These are phyloP conservation scores for Hydrocynus forskahlii DNA, from an alignment of 2,797 vertebrate species.

Conservation along the genomic window DNA sequence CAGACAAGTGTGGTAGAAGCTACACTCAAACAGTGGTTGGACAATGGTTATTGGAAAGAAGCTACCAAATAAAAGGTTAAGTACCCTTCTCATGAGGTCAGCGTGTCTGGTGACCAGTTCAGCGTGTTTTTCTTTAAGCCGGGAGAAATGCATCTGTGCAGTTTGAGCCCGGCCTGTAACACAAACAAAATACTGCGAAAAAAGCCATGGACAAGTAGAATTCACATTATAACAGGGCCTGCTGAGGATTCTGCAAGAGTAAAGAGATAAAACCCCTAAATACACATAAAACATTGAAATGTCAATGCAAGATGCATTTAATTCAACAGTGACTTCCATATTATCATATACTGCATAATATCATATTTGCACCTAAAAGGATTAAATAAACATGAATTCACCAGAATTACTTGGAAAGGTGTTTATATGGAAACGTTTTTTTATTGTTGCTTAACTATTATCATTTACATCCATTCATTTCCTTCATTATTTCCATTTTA, in stretches of 20 bases:
- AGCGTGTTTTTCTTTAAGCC: conserved; percentile 94
- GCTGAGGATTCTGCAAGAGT: not conserved
- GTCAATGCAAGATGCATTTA: no score
- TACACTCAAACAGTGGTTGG: not conserved
- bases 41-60: not conserved
- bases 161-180: conserved; percentile 88
- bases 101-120: conserved; percentile 94
- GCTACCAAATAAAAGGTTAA: not conserved
- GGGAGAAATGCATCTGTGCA: conserved; percentile 88
- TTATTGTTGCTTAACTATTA: no score
- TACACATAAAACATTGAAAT: no score
- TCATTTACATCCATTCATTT: no score
- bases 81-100: conserved; percentile 91
- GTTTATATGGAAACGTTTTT: no score
- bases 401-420: not conserved
- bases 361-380: no score
- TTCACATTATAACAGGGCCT: not conserved
- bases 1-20: not conserved
- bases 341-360: no score
- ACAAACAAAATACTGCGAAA: conserved; percentile 8
- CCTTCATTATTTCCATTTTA: no score
- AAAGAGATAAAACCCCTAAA: not conserved
- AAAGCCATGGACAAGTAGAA: not conserved
- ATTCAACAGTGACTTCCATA: no score
- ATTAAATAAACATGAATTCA: not conserved